phyloP scores from a whole-genome alignment of 1,140 invertebrate genomes.

The Ruditapes philippinarum region DNA sequence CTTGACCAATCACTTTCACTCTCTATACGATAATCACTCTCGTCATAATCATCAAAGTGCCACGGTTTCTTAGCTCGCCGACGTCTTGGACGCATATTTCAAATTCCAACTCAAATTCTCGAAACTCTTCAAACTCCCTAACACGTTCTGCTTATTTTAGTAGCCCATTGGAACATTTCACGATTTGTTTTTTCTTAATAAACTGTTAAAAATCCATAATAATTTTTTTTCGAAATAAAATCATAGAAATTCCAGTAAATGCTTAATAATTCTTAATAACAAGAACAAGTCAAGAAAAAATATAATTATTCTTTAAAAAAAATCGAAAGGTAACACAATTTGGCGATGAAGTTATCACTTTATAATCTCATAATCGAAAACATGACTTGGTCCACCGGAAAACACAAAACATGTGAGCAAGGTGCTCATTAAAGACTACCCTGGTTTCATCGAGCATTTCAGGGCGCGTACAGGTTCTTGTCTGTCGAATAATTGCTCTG shows the following conservation, averaged over 20 bases:
- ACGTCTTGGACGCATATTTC: slow-evolving; percentile 51
- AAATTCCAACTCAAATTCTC: no score
- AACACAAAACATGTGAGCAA: slow-evolving; percentile 47
- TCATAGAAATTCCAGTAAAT: no score
- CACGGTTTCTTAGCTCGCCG: slow-evolving; percentile 48
- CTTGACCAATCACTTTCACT: slow-evolving; percentile 48
- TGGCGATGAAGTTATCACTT: background rate
- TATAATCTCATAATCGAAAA: slow-evolving; percentile 25
- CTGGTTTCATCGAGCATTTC: slow-evolving; percentile 8
- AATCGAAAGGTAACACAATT: no score
- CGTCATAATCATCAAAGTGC: slow-evolving; percentile 67
- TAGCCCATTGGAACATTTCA: no score
- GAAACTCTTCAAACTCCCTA: background rate
- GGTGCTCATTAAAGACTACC: slow-evolving; percentile 39
- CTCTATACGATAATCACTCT: slow-evolving; percentile 61
- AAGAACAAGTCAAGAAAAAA: no score
- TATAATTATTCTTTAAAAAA: no score
- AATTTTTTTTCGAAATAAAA: no score
- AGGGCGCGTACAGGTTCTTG: slow-evolving; percentile 26
- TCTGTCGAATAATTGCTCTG: slow-evolving; percentile 53
- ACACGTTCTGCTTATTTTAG: background rate
- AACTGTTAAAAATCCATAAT: no score
- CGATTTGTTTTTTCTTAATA: no score
- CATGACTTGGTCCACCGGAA: slow-evolving; percentile 53
- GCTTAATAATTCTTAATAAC: no score